Base-by-base conservation (phyloP, 2,888 invertebrate genomes). In the Podabrus alpinus region DNA sequence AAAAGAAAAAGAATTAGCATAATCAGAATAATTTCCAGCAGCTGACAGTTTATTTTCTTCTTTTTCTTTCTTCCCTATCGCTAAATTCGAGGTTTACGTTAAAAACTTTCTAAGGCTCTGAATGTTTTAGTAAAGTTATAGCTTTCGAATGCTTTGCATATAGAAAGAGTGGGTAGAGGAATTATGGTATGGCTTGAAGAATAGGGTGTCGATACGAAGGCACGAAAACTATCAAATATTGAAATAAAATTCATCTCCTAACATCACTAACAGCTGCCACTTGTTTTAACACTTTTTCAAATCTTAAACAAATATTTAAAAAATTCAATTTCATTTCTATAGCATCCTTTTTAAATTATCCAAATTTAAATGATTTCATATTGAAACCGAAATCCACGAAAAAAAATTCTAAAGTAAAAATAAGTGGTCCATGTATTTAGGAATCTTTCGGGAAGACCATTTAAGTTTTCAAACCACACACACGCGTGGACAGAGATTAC, bases 11-110 rank as follows among this genome's bases (percentile, higher is more conserved):
- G 88, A 89, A 90, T 90, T 90, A 90, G 90, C 90, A 90, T 90
- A 90, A 90, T 90, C 89, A 89, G 89, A 89, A 90, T 90, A 89
- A 90, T 90, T 89, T 89, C 88, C 89, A 88, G 88, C 90, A 90
- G 89, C 89, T 90, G 89, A 89, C 90, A 89, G 88, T 88, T 88
- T 88, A 88, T 88, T 88, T 88, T 88, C 88, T 88, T 88, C 89
- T 89, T 89, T 89, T 89, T 88, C 87, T 87, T 86, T 86, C 84
- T 77, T 76, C 77, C 78, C 79, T 78, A 75, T 80, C 81, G 79
- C 82, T 75, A 72, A 71, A 76, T 77, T 77, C 80, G 82, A 81
- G 82, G 82, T 84, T 84, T 83, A 84, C 81, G 81, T 79, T 80
- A 83, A 84, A 86, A 87, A 86, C 82, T 87, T 87, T 85, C 84